A percentile compares a stretch with the other conserved stretches of the same genome.
Conservation (phyloP, 2,797 vertebrate genomes). For the Bradypodion pumilum region DNA sequence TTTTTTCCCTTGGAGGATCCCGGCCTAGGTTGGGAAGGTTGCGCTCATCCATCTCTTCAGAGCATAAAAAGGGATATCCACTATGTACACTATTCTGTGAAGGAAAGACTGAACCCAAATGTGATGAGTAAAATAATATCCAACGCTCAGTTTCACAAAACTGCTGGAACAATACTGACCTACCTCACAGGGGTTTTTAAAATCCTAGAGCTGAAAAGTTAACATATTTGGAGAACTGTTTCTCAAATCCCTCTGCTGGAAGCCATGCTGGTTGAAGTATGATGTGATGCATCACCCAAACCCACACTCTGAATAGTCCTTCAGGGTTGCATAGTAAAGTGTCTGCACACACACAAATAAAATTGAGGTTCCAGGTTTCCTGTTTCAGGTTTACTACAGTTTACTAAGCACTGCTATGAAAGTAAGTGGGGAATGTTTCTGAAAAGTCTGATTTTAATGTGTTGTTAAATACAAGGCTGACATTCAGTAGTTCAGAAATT, state of each 20-base stretch:
- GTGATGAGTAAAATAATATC: neutral
- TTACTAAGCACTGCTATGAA: conserved; percentile 8
- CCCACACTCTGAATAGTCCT: neutral
- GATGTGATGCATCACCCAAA: too few relatives aligned
- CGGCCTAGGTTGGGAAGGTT: too few relatives aligned
- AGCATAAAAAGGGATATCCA: neutral
- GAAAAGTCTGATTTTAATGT: conserved; percentile 30
- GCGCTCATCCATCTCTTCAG: too few relatives aligned
- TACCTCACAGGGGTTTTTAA: neutral
- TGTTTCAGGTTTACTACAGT: neutral
- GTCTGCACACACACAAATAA: neutral
- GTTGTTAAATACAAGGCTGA: conserved; percentile 16
- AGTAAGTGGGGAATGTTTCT: conserved; percentile 24
- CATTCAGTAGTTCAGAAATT: neutral
- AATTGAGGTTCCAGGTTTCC: conserved; percentile 21
- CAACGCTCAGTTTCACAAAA: neutral
- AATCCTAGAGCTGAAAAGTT: neutral
- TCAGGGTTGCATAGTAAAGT: neutral
- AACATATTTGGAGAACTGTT: neutral
- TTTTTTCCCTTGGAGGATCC: too few relatives aligned
- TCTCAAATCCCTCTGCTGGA: neutral
- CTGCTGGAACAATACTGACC: neutral
- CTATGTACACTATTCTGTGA: too few relatives aligned
- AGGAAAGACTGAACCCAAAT: too few relatives aligned
- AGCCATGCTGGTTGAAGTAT: too few relatives aligned